Percentiles rank a stretch among this genome's conserved stretches.
Evolutionary conservation across 2,888 invertebrate species (phyloP).

Genomic region (Pyrocoelia pectoralis): DNA sequence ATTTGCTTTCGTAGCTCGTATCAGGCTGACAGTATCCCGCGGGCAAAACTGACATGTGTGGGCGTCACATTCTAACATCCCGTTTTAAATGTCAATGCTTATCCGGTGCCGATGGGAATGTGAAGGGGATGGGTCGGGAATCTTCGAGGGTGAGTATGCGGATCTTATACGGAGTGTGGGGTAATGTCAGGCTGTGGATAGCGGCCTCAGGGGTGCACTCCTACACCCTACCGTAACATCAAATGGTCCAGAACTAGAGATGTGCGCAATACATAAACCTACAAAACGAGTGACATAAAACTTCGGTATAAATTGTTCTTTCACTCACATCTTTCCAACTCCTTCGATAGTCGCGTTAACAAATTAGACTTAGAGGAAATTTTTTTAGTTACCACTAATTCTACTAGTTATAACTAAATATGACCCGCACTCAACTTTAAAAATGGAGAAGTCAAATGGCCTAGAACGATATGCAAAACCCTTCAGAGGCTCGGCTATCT

Average conservation of each 20-base stretch:
- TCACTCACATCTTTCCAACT: no score
- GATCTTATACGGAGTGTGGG: slow-evolving; percentile 38
- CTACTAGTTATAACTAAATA: background rate
- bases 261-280: slow-evolving; percentile 17
- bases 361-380: no score
- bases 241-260: slow-evolving; percentile 44
- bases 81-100: slow-evolving; percentile 55
- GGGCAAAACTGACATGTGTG: slow-evolving; percentile 44
- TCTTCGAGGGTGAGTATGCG: slow-evolving; percentile 37
- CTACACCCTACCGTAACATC: slow-evolving; percentile 42
- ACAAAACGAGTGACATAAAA: background rate
- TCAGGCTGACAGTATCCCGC: slow-evolving; percentile 41
- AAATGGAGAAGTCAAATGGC: slow-evolving; percentile 47
- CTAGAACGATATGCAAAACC: slow-evolving; percentile 53
- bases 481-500: slow-evolving; percentile 48
- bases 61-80: slow-evolving; percentile 54
- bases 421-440: slow-evolving; percentile 39
- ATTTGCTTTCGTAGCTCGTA: slow-evolving; percentile 48
- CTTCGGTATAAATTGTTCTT: no score
- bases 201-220: slow-evolving; percentile 41
- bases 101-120: slow-evolving; percentile 46
- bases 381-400: background rate
- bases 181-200: slow-evolving; percentile 46
- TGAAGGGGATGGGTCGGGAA: slow-evolving; percentile 38
- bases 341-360: no score